Evolutionary conservation across 1,140 invertebrate genomes (phyloP).

Genomic region (Scaptomyza montana): DNA sequence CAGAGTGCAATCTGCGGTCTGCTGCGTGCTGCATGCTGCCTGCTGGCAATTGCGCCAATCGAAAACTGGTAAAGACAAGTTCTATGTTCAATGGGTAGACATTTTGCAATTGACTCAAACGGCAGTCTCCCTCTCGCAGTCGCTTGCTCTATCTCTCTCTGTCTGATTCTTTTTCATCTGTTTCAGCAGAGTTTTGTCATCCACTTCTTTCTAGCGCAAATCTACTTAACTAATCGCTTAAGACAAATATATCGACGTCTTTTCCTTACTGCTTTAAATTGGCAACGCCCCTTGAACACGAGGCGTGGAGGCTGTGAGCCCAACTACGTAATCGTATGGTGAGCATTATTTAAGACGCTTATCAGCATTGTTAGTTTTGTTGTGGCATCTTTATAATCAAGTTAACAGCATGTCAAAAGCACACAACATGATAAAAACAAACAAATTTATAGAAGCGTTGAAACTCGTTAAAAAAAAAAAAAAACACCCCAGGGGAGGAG

Average conservation of each 20-base stretch:
- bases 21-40: background rate
- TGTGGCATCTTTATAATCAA: constrained; percentile 57
- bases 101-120: constrained; percentile 41
- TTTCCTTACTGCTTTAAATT: constrained; percentile 4
- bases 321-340: constrained; percentile 31
- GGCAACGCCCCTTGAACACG: constrained; percentile 33
- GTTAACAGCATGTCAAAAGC: constrained; percentile 32
- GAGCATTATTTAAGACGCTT: constrained; percentile 36
- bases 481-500: constrained; percentile 71
- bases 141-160: background rate
- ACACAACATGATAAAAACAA: constrained; percentile 25
- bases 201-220: constrained; percentile 1
- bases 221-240: constrained; percentile 19
- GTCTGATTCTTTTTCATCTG: background rate
- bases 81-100: constrained; percentile 31
- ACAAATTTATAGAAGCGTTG: constrained; percentile 57
- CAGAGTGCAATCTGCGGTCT: background rate
- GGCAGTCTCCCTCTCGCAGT: background rate
- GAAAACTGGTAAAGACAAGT: constrained; percentile 43
- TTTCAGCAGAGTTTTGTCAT: constrained; percentile 11
- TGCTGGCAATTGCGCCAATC: constrained; percentile 54
- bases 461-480: constrained; percentile 61
- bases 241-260: background rate
- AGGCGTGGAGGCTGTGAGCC: background rate
- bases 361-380: constrained; percentile 49